Conservation (phyloP, 2,888 invertebrate species). For the Palloptera scutellata region DNA sequence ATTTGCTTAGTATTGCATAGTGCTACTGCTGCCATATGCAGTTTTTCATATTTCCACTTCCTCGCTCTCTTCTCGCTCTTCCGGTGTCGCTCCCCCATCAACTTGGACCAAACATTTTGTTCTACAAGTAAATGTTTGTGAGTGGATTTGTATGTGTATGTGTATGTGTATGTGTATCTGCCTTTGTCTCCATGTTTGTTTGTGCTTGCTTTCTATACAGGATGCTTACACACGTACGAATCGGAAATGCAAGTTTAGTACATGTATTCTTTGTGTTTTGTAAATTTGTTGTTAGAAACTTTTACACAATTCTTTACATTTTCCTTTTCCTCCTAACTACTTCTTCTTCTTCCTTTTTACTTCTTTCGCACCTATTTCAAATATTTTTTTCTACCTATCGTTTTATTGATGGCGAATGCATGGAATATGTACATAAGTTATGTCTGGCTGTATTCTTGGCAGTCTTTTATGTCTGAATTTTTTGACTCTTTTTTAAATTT, state of each 20-base stretch:
- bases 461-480: too few species aligned
- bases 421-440: too few species aligned
- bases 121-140: neutral
- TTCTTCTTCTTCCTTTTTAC: conserved; percentile 15
- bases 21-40: conserved; percentile 1
- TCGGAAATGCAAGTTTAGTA: conserved; percentile 61
- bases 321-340: conserved; percentile 31
- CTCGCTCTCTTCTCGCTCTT: neutral
- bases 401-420: too few species aligned
- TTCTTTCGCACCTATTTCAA: neutral
- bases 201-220: too few species aligned
- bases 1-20: conserved; percentile 21
- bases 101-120: neutral
- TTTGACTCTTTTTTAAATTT: too few species aligned
- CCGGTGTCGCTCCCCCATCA: neutral
- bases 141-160: conserved; percentile 9
- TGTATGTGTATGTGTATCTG: neutral
- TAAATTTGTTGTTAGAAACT: conserved; percentile 17
- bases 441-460: too few species aligned
- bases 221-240: conserved; percentile 28
- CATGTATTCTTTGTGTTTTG: conserved; percentile 56
- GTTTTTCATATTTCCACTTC: neutral
- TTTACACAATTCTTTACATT: neutral
- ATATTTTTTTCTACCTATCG: conserved; percentile 20
- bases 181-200: too few species aligned